These are phyloP conservation scores for Loripinus fragilis DNA, from an alignment of 2,888 invertebrate genomes.

Conservation along the genomic window DNA sequence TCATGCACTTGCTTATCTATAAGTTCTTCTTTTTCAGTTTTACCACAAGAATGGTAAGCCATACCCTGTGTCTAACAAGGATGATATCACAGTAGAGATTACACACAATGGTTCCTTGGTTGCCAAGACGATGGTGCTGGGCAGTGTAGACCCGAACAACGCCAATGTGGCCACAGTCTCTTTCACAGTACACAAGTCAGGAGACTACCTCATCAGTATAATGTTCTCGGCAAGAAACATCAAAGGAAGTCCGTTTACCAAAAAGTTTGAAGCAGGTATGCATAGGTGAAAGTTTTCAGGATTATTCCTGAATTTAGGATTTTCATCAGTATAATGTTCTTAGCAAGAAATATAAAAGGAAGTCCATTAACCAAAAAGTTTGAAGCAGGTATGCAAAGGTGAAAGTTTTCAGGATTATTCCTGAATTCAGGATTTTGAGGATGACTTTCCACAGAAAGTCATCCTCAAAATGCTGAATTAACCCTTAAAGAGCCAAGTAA, in stretches of 20 bases:
- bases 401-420: no score
- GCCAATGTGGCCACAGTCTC: constrained; percentile 95
- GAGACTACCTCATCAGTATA: constrained; percentile 93
- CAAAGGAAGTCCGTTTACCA: constrained; percentile 93
- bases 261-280: constrained; percentile 90
- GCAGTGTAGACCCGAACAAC: constrained; percentile 92
- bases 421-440: no score
- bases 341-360: constrained; percentile 90
- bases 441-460: constrained; percentile 93
- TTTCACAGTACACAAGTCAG: constrained; percentile 95
- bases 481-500: no score
- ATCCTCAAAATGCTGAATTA: no score
- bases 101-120: constrained; percentile 92
- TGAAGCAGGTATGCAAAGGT: constrained; percentile 87
- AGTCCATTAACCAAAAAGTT: constrained; percentile 94
- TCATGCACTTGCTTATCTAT: no score
- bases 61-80: constrained; percentile 94
- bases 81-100: constrained; percentile 94
- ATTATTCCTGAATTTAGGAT: no score
- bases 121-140: constrained; percentile 93
- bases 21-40: no score
- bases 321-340: constrained; percentile 93
- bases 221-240: constrained; percentile 91
- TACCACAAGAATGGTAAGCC: constrained; percentile 91
- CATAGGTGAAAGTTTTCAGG: no score